These are phyloP conservation scores for Drosophila micromelanica DNA, from an alignment of 1,140 invertebrate genomes.

Conservation along the genomic window DNA sequence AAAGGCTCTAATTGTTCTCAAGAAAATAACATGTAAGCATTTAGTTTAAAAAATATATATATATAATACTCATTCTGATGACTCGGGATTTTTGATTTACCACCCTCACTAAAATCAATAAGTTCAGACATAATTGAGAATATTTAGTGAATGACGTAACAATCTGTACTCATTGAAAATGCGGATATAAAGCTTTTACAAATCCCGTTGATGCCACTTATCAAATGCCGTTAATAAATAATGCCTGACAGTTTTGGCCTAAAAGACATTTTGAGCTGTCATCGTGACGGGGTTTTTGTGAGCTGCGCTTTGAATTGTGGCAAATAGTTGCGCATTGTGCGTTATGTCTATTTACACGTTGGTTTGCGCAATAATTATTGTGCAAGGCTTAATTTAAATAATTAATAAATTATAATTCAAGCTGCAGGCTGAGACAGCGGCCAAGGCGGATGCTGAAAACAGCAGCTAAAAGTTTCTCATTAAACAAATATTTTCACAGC, in stretches of 20 bases:
- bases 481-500: constrained; percentile 83
- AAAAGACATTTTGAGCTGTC: constrained; percentile 10
- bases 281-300: constrained; percentile 1
- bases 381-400: constrained; percentile 68
- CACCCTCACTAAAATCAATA: too few relatives aligned
- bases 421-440: constrained; percentile 17
- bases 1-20: too few relatives aligned
- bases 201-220: constrained; percentile 13
- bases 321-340: constrained; percentile 33
- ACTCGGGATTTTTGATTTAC: too few relatives aligned
- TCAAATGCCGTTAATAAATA: constrained; percentile 23
- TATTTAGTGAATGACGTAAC: too few relatives aligned
- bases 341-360: constrained; percentile 16
- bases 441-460: constrained; percentile 11
- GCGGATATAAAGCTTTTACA: neutral
- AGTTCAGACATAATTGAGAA: too few relatives aligned
- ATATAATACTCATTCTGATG: too few relatives aligned
- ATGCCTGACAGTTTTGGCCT: constrained; percentile 23
- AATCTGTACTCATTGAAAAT: too few relatives aligned
- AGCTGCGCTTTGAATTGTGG: constrained; percentile 15
- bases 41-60: too few relatives aligned
- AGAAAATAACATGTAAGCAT: too few relatives aligned
- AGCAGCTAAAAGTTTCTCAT: constrained; percentile 76
- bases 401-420: constrained; percentile 77
- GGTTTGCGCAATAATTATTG: constrained; percentile 39